Conservation (phyloP, 2,888 invertebrate species). For the Fragum whitleyi region DNA sequence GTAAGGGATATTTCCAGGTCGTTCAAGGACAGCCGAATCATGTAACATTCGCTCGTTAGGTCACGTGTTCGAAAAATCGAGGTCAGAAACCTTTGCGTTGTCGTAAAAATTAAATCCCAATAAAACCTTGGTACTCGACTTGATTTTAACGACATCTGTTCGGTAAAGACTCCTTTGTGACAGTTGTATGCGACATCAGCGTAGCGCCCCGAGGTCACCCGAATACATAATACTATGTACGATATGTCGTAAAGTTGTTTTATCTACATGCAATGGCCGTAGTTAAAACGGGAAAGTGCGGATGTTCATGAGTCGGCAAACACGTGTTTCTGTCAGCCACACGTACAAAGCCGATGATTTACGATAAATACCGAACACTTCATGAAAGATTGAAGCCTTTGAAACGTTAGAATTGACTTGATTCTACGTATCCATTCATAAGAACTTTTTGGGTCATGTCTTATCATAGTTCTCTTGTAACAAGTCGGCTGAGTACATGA, state of each 20-base stretch:
- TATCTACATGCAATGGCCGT: conserved; percentile 14
- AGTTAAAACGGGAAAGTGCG: conserved; percentile 3
- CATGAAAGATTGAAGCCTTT: too few species aligned
- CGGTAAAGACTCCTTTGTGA: conserved; percentile 10
- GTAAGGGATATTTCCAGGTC: too few species aligned
- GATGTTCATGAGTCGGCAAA: not conserved
- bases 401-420: too few species aligned
- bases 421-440: too few species aligned
- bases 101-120: conserved; percentile 15
- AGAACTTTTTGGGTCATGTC: too few species aligned
- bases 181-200: conserved; percentile 9
- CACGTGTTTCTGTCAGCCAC: conserved; percentile 6
- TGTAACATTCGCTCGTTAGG: not conserved
- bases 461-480: too few species aligned
- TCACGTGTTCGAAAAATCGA: conserved; percentile 9
- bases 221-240: conserved; percentile 20
- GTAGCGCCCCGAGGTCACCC: conserved; percentile 3
- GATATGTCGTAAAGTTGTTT: conserved; percentile 20
- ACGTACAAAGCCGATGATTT: conserved; percentile 8
- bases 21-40: not conserved
- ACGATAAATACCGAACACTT: not conserved
- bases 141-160: conserved; percentile 17
- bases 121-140: conserved; percentile 6
- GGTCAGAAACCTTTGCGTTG: conserved; percentile 12
- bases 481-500: too few species aligned